Base-by-base conservation (phyloP, 2,888 invertebrate genomes). In the Hyposoter didymator region DNA sequence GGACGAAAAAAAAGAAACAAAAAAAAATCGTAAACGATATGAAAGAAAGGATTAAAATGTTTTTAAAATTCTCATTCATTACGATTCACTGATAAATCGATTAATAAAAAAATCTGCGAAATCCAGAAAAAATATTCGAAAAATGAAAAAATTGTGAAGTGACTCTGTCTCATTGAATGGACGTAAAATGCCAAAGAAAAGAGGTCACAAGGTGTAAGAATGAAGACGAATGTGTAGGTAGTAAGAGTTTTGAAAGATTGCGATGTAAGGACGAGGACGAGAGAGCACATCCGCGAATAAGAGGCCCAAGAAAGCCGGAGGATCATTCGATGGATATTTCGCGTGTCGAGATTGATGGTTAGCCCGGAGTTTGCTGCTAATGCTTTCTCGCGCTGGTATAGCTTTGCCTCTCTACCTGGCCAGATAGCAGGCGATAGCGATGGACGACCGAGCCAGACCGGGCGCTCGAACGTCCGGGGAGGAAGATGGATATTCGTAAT, bases 401-500 rank as follows among this genome's bases (percentile, higher is more conserved):
- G 85, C 75, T 85, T 73, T 74, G 28, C 75, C 49, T 59, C 49
- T 59, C 66, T 72, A 28, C 52, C 67, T 12, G 52, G 72, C 64
- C 32, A 79, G 79, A 83, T 80, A 67, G 67, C 59, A 73, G 39
- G 39, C 22, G 76, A 22, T 84, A 84, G 74, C 84, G 85, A 87
- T 87, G 86, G 78, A 87, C 45, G 66, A 52, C 59, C 70, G 59
- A 75, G 78, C 66, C 70, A 82, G 85, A 81, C 80, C 74, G 80
- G 87, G 87, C 88, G 87, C 87, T 88, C 89, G 85, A 87, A 89
- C 86, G 90, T 90, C 90, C 89, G 86, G 87, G 89, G 88, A 89
- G 79, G 89, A 91, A 91, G 91, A 91, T 91, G 90, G 91, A 91
- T 92, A 91, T 89, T 89, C 90, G 89, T 91, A 91, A 92, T 92